phyloP scores from a whole-genome alignment of 2,888 invertebrate species.

The Dromius quadrimaculatus region DNA sequence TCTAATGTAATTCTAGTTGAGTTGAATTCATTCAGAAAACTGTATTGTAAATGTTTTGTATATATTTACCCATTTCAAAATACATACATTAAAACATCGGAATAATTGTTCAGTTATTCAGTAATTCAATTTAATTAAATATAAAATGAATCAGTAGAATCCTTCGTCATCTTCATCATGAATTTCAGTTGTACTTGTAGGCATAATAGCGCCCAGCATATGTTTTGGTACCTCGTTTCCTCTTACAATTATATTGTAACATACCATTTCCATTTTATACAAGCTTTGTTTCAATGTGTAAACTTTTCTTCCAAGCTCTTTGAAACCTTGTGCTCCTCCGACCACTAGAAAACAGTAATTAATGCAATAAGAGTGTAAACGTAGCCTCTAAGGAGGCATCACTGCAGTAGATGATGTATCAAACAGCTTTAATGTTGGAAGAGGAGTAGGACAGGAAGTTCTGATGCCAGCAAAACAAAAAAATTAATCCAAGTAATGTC shows the following conservation, averaged over 20 bases:
- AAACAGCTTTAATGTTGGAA: too few relatives aligned
- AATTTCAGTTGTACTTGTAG: conserved; percentile 58
- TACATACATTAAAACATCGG: not conserved
- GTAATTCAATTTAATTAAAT: not conserved
- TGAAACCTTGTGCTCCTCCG: conserved; percentile 67
- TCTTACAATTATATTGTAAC: conserved; percentile 83
- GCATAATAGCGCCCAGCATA: conserved; percentile 72
- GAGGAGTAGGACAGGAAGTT: too few relatives aligned
- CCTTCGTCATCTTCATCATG: conserved; percentile 64
- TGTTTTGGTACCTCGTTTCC: conserved; percentile 84
- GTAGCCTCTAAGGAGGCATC: too few relatives aligned
- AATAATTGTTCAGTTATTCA: too few relatives aligned
- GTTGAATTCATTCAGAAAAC: too few relatives aligned
- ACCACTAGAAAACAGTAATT: conserved; percentile 66
- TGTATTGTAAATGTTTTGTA: not conserved
- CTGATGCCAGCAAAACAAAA: too few relatives aligned
- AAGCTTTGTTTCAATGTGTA: conserved; percentile 80
- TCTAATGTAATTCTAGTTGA: too few relatives aligned
- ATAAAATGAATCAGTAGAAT: conserved; percentile 56
- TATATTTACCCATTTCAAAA: not conserved
- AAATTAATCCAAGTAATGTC: too few relatives aligned
- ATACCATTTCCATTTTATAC: conserved; percentile 85
- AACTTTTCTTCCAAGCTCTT: conserved; percentile 79
- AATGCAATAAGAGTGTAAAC: too few relatives aligned
- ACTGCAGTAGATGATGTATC: too few relatives aligned